Evolutionary conservation across 37 sponge, comb jelly and placozoan species (phyloP), one percentile per base, ranked within the genome.

Genomic region (Cliona cf. orientalis): DNA sequence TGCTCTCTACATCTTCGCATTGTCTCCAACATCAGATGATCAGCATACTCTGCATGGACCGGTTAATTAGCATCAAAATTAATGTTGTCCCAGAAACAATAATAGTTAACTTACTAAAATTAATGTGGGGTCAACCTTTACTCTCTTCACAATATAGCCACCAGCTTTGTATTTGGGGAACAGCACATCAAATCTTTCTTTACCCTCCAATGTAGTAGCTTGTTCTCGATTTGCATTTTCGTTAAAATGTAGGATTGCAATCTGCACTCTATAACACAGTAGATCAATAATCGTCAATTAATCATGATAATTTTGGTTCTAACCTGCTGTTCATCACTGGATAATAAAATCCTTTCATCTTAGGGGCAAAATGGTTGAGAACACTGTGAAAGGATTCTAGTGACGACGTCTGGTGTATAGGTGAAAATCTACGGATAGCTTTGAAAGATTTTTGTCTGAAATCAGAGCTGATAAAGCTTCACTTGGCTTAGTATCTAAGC

Each of bases 341-440:
- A 46, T 82, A 82, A 17, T 71, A 77, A 43, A 82, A 82, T 40
- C 74, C 83, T 29, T 26, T 58, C n/a, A 72, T 71, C 66, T 75
- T 83, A 35, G 84, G 84, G 7, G 84, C 84, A 72, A 83, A 83
- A 36, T 78, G 75, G 26, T 56, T 83, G 14, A 73, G 33, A 3
- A 83, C 75, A 74, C 75, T 83, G 46, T 83, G 84, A 77, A 77
- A 83, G 55, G 84, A 46, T 43, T 83, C 84, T 42, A 78, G 39
- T 6, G 42, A 33, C 11, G 84, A 77, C 41, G 84, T 83, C 40
- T 83, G 84, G 36, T 83, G 40, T 19, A n/a, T 12, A 49, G 84
- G 44, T 2, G 66, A 83, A n/a, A 83, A 66, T 5, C 62, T 5
- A 44, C 3, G 23, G 2, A 82, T 25, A 31, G 76, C 72, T 22